Evolutionary conservation across 2,888 invertebrate species (phyloP), one percentile per base, ranked within the genome.

Genomic region (Orthosia gothica): DNA sequence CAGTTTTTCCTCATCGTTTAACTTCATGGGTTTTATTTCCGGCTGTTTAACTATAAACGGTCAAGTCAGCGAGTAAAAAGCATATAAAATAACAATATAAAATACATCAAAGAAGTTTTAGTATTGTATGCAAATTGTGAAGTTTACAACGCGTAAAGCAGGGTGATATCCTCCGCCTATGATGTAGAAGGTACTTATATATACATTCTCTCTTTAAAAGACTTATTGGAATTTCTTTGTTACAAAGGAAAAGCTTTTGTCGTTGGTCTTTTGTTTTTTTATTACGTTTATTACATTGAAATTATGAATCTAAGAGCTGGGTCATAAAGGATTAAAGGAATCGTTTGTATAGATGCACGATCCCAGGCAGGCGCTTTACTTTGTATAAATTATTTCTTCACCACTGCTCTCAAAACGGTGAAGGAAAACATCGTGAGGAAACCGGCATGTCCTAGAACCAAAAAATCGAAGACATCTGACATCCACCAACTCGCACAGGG

Each of bases 71-170:
- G 90, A 88, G 91, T 93, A 93, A 94, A 93, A 92, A 88, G 77
- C 86, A 88, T 89, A 91, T 93, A 91, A 93, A 93, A 92, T 90
- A 90, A 87, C 86, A 86, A 85, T 91, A 92, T 91, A 90, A 90
- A 93, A 91, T 88, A 83, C 89, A 85, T 89, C 79, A 85, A 85
- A 76, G 84, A 84, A 88, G 86, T 83, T 89, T 89, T 88, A 87
- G 81, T 88, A 85, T 83, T 80, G 82, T 91, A 94, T 93, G 94
- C 89, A 92, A 93, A 94, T 93, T 89, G 68, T 89, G 86, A 87
- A 87, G 86, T 92, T 91, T 89, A 91, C 88, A 88, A 79, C 66
- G 79, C 81, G 79, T 85, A 57, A 87, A 84, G 70, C 66, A 59
- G 77, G 74, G 80, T 65, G 72, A 76, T 76, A 63, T 68, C 82